Conservation (phyloP, 2,113 vertebrate species). For the Sporophila hypoxantha region DNA sequence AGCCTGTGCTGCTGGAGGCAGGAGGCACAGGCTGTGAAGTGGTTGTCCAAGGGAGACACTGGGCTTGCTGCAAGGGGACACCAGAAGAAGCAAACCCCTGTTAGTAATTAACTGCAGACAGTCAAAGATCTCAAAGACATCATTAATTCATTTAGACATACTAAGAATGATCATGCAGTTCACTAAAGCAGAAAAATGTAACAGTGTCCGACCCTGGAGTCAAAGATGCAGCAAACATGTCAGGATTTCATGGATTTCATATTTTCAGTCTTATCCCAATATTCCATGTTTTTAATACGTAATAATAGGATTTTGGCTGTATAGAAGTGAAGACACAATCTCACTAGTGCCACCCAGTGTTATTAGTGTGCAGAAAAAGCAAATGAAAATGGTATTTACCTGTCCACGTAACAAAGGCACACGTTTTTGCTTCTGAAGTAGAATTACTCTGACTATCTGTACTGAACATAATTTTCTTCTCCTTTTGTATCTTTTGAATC, state of each 20-base stretch:
- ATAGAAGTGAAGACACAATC: not conserved
- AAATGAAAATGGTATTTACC: conserved; percentile 65
- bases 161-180: not conserved
- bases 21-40: not conserved
- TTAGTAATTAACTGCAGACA: not conserved
- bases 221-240: not conserved
- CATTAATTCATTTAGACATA: not conserved
- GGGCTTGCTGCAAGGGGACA: not conserved
- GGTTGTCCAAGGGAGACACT: not conserved
- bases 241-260: not conserved
- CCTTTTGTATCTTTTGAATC: conserved; percentile 78
- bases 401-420: conserved; percentile 93
- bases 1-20: not conserved
- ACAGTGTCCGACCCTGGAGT: not conserved
- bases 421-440: conserved; percentile 62
- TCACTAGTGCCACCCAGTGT: not conserved
- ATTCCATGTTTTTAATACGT: not conserved
- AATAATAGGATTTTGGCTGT: not conserved
- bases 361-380: not conserved
- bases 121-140: not conserved
- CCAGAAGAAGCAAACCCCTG: not conserved
- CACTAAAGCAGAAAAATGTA: not conserved
- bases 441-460: conserved; percentile 1
- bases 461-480: conserved; percentile 77
- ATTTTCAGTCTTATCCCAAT: not conserved